These are phyloP conservation scores for Halyomorpha halys DNA, from an alignment of 1,140 invertebrate species.

Conservation along the genomic window DNA sequence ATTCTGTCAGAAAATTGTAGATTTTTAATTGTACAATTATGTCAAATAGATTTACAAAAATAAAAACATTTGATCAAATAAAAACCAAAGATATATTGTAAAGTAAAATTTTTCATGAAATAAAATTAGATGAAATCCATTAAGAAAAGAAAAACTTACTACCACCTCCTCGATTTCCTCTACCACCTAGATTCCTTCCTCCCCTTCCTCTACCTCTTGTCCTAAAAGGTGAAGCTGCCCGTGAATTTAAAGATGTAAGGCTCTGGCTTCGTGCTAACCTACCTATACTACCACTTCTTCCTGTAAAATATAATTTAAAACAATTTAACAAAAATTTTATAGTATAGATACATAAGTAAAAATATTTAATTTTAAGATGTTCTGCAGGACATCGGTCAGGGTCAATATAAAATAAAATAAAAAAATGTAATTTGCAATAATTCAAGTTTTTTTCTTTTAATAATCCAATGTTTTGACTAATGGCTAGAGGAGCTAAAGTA, in stretches of 20 bases:
- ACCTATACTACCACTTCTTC: slow-evolving; percentile 1
- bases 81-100: too few species aligned
- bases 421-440: too few species aligned
- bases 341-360: background rate
- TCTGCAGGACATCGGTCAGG: background rate
- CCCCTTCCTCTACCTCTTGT: slow-evolving; percentile 2
- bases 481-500: too few species aligned
- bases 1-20: too few species aligned
- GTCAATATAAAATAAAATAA: too few species aligned
- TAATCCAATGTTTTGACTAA: too few species aligned
- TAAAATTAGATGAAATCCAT: too few species aligned
- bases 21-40: too few species aligned
- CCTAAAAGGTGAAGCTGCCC: background rate
- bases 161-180: slow-evolving; percentile 6
- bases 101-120: too few species aligned
- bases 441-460: too few species aligned
- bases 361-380: background rate
- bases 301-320: background rate
- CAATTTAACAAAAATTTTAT: background rate
- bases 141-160: background rate
- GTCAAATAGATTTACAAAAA: too few species aligned
- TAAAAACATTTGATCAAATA: too few species aligned
- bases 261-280: slow-evolving; percentile 14
- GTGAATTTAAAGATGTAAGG: background rate
- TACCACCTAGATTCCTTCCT: background rate